These are phyloP conservation scores for Parambassis ranga DNA, from an alignment of 2,797 vertebrate species.

Conservation along the genomic window DNA sequence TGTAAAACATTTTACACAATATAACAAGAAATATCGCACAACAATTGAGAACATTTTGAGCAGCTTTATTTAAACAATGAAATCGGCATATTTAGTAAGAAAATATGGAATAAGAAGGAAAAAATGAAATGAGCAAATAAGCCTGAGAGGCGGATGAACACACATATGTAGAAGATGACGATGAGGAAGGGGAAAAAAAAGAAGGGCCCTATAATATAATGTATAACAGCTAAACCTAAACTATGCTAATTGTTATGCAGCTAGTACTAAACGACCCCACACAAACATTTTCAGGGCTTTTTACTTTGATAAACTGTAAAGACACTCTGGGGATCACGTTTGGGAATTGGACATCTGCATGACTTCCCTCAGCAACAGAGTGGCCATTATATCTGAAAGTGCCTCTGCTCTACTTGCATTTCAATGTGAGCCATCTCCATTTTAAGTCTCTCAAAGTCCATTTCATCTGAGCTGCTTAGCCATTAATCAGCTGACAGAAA, in stretches of 20 bases:
- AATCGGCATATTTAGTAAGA: no score
- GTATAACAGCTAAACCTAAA: not conserved
- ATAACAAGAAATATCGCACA: no score
- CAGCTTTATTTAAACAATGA: no score
- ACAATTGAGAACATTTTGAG: no score
- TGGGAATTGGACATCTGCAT: constrained; percentile 33
- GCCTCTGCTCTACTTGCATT: constrained; percentile 57
- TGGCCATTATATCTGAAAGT: constrained; percentile 40
- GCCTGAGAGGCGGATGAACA: no score
- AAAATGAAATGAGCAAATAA: no score
- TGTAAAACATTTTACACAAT: no score
- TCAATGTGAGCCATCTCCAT: constrained; percentile 49
- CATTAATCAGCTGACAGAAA: constrained; percentile 37
- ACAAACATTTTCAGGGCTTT: constrained; percentile 23
- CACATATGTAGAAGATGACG: no score
- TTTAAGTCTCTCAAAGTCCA: constrained; percentile 34
- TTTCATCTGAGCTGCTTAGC: constrained; percentile 25
- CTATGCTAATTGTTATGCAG: not conserved
- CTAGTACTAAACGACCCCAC: not conserved
- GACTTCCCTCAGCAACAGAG: constrained; percentile 34
- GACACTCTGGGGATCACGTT: constrained; percentile 18
- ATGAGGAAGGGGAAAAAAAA: not conserved
- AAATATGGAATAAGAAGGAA: no score
- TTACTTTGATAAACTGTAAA: constrained; percentile 26
- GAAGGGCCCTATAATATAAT: no score